Base-by-base conservation (phyloP, 2,888 invertebrate genomes). In the Ptilodon capucinus region DNA sequence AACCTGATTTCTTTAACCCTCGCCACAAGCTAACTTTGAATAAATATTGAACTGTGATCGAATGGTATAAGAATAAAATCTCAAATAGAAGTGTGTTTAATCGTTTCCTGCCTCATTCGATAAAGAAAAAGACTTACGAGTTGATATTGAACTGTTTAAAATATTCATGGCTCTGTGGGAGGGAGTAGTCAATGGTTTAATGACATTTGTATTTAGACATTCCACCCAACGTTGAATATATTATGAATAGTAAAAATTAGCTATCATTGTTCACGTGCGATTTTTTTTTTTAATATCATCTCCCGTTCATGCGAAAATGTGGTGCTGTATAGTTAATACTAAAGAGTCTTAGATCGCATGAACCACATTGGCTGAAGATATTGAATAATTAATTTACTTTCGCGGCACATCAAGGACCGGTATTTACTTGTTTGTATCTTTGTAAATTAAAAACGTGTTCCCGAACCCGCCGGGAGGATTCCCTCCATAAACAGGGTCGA, bases 371-470 rank as follows among this genome's bases (percentile, higher is more conserved):
- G 7, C 28, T 28, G n/a, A 11, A 4, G n/a, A n/a, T n/a, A 32
- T 64, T 55, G 47, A 50, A 56, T 62, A 57, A 64, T 64, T 64
- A 64, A 60, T 62, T 68, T 71, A 52, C 64, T 70, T 76, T 67
- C 69, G 64, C 64, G 54, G 48, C 57, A 65, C 62, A 63, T 55
- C 57, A 49, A 60, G 51, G 52, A 44, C 38, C 48, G 41, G 44
- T 46, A 53, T n/a, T n/a, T n/a, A n/a, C 57, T 64, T 71, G 62
- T 62, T 58, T 62, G 51, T 55, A 34, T 40, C 49, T 71, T 64
- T 67, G 59, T 61, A 76, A 78, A 78, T 77, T 71, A 76, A 71
- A 75, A 78, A 78, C 77, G 77, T 78, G 77, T 72, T 69, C 60
- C 50, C 52, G 40, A 16, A 50, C 44, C 46, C 45, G 39, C 50